Conservation (phyloP, 2,888 invertebrate genomes). For the Microctonus brassicae region DNA sequence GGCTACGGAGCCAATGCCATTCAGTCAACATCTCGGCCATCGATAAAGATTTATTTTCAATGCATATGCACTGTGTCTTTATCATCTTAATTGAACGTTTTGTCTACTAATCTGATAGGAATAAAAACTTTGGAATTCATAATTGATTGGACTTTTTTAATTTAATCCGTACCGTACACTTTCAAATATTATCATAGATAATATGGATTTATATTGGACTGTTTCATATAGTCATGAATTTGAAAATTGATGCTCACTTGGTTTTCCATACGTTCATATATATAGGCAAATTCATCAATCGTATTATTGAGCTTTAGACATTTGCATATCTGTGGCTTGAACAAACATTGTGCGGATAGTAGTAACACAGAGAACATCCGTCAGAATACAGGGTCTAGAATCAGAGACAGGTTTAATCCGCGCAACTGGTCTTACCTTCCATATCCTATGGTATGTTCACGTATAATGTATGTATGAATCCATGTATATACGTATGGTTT, state of each 20-base stretch:
- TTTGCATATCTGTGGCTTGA: conserved; percentile 29
- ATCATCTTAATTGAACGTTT: not conserved
- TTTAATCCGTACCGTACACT: not conserved
- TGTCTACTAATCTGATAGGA: too few species aligned
- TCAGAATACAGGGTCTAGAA: conserved; percentile 18
- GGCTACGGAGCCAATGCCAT: conserved; percentile 39
- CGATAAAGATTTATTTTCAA: not conserved
- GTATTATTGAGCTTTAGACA: conserved; percentile 22
- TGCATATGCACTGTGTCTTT: not conserved
- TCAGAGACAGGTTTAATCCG: conserved; percentile 18
- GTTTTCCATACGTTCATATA: conserved; percentile 10
- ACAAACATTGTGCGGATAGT: conserved; percentile 24
- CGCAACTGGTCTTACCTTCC: not conserved
- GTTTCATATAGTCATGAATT: conserved; percentile 12
- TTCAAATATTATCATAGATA: not conserved
- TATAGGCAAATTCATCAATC: not conserved
- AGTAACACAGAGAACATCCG: conserved; percentile 19
- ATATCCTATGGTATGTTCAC: not conserved
- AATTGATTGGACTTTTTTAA: not conserved
- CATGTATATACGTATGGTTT: not conserved
- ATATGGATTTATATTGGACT: not conserved
- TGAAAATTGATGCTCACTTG: conserved; percentile 10
- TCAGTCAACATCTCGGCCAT: conserved; percentile 25
- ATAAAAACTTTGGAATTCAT: not conserved
- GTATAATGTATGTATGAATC: not conserved